Percentiles rank a stretch among this genome's conserved stretches.
phyloP scores from a whole-genome alignment of 1,140 invertebrate genomes.

The Aethina tumida region DNA sequence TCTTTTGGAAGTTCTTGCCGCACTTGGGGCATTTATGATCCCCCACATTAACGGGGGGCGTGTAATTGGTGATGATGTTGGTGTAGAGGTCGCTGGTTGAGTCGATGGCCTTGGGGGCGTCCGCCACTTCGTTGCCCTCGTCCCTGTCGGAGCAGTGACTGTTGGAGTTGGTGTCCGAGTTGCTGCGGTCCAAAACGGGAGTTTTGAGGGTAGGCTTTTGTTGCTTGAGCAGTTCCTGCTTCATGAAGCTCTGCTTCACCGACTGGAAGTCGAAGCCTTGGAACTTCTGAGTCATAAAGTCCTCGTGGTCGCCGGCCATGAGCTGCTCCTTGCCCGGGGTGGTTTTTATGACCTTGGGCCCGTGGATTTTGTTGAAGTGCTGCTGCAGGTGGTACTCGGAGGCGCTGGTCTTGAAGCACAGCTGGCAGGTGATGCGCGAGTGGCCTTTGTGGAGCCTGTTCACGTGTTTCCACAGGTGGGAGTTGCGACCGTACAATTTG shows the following conservation, averaged over 20 bases:
- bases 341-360: slow-evolving; percentile 24
- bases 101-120: slow-evolving; percentile 29
- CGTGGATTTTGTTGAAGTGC: slow-evolving; percentile 49
- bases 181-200: no score
- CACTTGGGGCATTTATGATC: slow-evolving; percentile 45
- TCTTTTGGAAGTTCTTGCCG: slow-evolving; percentile 44
- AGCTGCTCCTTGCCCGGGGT: slow-evolving; percentile 16
- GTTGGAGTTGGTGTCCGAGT: slow-evolving; percentile 2
- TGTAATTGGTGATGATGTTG: slow-evolving; percentile 35
- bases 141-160: slow-evolving; percentile 1
- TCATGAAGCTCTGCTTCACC: slow-evolving; percentile 27
- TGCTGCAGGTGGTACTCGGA: slow-evolving; percentile 47
- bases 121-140: not conserved
- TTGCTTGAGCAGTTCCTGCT: slow-evolving; percentile 22
- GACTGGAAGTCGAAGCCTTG: slow-evolving; percentile 26
- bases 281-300: slow-evolving; percentile 28
- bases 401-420: slow-evolving; percentile 49
- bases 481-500: slow-evolving; percentile 51
- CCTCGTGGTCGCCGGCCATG: no score
- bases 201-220: slow-evolving; percentile 5
- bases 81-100: slow-evolving; percentile 29
- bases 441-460: slow-evolving; percentile 52
- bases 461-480: slow-evolving; percentile 55
- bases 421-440: slow-evolving; percentile 47
- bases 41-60: slow-evolving; percentile 35